A percentile compares a stretch with the other conserved stretches of the same genome.
Conservation (phyloP, 1,140 invertebrate species). For the Drosophila seguyi region DNA sequence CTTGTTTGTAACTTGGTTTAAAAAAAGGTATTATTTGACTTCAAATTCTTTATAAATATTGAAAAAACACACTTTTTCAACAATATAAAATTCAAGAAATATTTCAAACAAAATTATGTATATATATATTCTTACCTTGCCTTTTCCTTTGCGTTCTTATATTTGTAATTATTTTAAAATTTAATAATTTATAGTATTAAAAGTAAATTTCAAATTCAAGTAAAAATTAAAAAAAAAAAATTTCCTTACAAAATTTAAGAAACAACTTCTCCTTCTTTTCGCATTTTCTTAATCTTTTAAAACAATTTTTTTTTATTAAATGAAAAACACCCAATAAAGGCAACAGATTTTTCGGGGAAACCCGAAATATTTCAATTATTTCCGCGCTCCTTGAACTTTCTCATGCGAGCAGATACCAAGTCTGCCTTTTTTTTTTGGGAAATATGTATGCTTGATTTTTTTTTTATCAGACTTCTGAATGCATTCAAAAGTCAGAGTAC, state of each 20-base stretch:
- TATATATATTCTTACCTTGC: no score
- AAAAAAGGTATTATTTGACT: no score
- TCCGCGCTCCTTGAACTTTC: background rate
- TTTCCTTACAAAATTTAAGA: background rate
- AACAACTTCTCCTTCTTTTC: background rate
- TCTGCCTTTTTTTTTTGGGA: background rate
- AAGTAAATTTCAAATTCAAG: rapidly evolving
- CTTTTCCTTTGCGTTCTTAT: no score
- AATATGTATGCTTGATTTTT: constrained; percentile 3
- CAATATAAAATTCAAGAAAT: no score
- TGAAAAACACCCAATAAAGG: background rate
- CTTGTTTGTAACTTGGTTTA: no score
- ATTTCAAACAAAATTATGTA: no score
- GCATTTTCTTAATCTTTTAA: background rate
- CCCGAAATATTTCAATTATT: constrained; percentile 5
- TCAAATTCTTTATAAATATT: no score
- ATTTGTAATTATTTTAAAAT: no score
- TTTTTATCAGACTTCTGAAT: background rate
- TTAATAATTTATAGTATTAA: background rate
- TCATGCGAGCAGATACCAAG: background rate
- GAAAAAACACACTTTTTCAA: no score
- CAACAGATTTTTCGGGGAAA: background rate
- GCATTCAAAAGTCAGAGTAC: constrained; percentile 10
- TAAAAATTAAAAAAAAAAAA: no score
- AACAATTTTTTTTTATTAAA: background rate